Conservation (phyloP, 2,797 vertebrate genomes). For the Spondyliosoma cantharus region DNA sequence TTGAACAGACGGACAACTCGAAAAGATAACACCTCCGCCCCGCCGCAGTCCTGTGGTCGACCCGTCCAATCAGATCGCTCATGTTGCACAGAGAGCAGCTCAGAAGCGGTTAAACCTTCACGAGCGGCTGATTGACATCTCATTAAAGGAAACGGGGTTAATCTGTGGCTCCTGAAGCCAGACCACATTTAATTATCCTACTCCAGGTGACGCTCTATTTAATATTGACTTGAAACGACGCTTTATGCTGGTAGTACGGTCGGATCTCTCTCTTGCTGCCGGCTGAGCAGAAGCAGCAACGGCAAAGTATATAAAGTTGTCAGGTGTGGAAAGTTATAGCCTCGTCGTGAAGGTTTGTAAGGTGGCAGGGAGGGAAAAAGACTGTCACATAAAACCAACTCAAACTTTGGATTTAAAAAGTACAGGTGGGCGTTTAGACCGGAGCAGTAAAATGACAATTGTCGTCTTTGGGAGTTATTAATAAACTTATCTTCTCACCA, state of each 20-base stretch:
- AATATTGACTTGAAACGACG: neutral
- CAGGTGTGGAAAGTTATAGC: neutral
- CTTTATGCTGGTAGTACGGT: neutral
- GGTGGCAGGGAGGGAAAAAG: neutral
- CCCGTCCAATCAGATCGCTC: neutral
- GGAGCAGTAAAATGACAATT: neutral
- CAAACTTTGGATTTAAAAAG: neutral
- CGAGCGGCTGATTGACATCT: slow-evolving; percentile 2
- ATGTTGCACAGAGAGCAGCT: neutral
- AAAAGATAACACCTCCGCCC: no score
- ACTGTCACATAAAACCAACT: neutral
- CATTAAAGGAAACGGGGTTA: slow-evolving; percentile 26
- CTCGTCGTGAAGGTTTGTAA: neutral
- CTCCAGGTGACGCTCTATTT: neutral
- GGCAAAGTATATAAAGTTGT: neutral
- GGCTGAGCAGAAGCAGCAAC: neutral
- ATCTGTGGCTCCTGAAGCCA: neutral
- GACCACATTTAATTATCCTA: neutral
- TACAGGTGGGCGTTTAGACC: neutral
- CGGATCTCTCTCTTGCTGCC: neutral
- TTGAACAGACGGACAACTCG: no score
- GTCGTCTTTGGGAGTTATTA: neutral
- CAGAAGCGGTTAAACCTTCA: neutral
- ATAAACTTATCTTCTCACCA: neutral
- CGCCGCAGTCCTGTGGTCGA: no score